Base-by-base conservation (phyloP, 2,113 vertebrate genomes). In the Campylomormyrus tamandua region DNA sequence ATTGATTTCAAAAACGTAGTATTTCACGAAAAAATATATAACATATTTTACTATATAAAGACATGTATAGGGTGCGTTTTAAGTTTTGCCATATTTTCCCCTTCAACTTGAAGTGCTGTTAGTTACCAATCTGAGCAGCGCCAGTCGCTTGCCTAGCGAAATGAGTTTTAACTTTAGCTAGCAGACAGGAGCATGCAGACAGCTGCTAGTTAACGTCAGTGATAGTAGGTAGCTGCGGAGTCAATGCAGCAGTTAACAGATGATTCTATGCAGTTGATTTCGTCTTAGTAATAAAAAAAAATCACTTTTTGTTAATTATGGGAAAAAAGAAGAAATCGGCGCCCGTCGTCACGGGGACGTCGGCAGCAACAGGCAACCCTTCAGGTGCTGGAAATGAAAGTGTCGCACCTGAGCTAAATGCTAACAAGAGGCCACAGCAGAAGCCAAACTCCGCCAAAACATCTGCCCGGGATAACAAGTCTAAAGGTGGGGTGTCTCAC, bases 251-350 rank as follows among this genome's bases (percentile, higher is more conserved):
- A 45, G 45, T 24, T 24, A 19, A 84, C 83, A 46, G 45, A 84
- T 84, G 83, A 11, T 21, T 21, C 45, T 9, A 45, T 83, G 45
- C 19, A 11, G 83, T 48, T 39, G 83, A 46, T 46, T n/a, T 48
- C 9, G 24, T 48, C 24, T 45, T 48, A 17, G 83, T 46, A 45
- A 45, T 42, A 77, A 17, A 35, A 83, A 83, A 17, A 77, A 19
- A 31, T 1, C 24, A 42, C 83, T 46, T 42, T 17, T 42, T 46
- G 45, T 45, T 10, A 88, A 66, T 8, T 53, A 98, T 99, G 98
- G 97, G 98, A 31, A 98, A 98, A 89, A 98, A 98, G 93, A 99
- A 98, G 94, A 98, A 97, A 92, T 94, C 96, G 0, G 94, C 93
- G 2, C 92, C 92, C 0, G 93, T 92, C 0, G 31, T 93, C 1